Percentiles rank a stretch among this genome's conserved stretches.
phyloP scores from a whole-genome alignment of 2,888 invertebrate species.

The Tricholauxania praeusta region DNA sequence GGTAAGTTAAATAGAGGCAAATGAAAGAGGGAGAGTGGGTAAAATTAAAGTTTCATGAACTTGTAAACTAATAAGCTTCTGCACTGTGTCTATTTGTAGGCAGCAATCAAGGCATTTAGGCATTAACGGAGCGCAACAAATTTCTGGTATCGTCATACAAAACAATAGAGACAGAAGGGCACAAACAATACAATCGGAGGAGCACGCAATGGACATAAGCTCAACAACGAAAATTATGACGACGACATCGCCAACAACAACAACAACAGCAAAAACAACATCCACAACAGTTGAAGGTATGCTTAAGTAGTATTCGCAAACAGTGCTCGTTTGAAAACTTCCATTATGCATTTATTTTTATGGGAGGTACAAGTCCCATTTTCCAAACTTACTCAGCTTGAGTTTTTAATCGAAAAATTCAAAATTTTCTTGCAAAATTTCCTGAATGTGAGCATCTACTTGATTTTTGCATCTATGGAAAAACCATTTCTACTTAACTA shows the following conservation, averaged over 20 bases:
- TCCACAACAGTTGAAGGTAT: too few species aligned
- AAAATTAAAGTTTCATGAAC: constrained; percentile 16
- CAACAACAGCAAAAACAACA: neutral
- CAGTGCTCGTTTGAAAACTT: too few species aligned
- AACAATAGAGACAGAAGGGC: constrained; percentile 54
- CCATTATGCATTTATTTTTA: too few species aligned
- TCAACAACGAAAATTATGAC: constrained; percentile 31
- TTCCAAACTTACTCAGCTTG: too few species aligned
- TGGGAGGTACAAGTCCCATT: too few species aligned
- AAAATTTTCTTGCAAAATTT: too few species aligned
- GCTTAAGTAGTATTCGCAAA: too few species aligned
- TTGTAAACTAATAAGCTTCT: constrained; percentile 23
- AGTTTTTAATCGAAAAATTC: too few species aligned
- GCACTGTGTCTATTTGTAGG: constrained; percentile 64
- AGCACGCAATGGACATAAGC: constrained; percentile 4
- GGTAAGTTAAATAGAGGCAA: constrained; percentile 68
- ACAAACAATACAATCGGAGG: constrained; percentile 27
- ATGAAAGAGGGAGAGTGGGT: neutral
- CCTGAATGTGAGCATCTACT: too few species aligned
- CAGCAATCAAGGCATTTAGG: constrained; percentile 87
- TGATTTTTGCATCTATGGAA: too few species aligned
- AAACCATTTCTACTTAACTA: too few species aligned
- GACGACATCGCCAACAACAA: neutral
- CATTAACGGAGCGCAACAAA: constrained; percentile 68
- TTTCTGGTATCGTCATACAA: constrained; percentile 53